Conservation (phyloP, 2,797 vertebrate genomes). For the Melopsittacus undulatus region DNA sequence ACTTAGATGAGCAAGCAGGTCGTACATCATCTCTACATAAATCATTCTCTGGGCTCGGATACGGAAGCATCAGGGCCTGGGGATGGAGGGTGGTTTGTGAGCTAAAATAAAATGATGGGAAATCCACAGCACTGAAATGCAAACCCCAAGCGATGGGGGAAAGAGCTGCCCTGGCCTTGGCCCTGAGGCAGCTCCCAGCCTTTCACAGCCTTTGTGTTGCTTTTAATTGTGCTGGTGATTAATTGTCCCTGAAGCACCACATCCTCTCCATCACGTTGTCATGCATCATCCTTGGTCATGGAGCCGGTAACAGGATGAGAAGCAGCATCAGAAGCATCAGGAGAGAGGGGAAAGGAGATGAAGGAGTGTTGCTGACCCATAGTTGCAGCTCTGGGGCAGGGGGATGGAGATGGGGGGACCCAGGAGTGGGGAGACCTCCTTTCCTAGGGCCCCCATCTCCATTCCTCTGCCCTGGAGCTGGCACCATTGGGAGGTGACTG, state of each 20-base stretch:
- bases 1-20: conserved; percentile 43
- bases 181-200: background rate
- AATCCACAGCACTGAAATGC: background rate
- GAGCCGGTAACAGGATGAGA: fast-evolving
- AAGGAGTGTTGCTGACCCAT: fast-evolving
- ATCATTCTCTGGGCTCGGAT: background rate
- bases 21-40: conserved; percentile 9
- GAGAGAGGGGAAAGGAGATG: background rate
- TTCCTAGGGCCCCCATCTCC: background rate
- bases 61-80: background rate
- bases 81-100: background rate
- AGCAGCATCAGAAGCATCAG: background rate
- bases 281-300: background rate
- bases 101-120: background rate
- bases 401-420: fast-evolving
- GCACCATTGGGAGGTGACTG: background rate
- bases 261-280: background rate
- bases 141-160: background rate
- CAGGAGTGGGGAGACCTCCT: fast-evolving
- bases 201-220: background rate
- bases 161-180: background rate
- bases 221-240: background rate
- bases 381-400: background rate
- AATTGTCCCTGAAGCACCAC: background rate
- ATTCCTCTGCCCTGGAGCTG: background rate